Base-by-base conservation (phyloP, 2,888 invertebrate genomes). In the Mamestra brassicae region DNA sequence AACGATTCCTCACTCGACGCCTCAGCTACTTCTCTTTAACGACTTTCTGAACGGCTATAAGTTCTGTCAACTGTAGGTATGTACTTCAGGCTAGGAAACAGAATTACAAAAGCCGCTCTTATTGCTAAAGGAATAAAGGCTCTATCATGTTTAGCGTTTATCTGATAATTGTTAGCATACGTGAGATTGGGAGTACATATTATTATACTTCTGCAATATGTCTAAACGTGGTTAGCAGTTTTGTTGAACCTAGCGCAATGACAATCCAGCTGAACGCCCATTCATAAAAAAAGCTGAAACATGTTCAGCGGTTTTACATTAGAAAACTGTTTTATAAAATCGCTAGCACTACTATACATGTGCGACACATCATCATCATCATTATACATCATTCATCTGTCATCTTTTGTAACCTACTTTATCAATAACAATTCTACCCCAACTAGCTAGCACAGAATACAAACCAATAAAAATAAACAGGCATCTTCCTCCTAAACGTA, bases 11-110 rank as follows among this genome's bases (percentile, higher is more conserved):
- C 78, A 77, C 75, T 73, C 57, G 81, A 66, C 60, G 76, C 75
- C 58, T 75, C 66, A n/a, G 55, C 74, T 76, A 80, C 80, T 84
- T 52, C 61, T 70, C 58, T 78, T 84, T 81, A 81, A 84, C 66
- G 81, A 84, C 64, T 79, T 79, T 17, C 55, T 60, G 42, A 64
- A 34, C n/a, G 7, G 15, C 1, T 50, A 10, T 26, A 26, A 45
- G 36, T 26, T 74, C 34, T 45, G 34, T 42, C 26, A 62, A 36
- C 26, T 4, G 17, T 5, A 17, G 8, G 26, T 26, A 26, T 26
- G 26, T 26, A 26, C 26, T 10, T 74, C 13, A 55, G 1, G 15
- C 26, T 26, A 0, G 10, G 45, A 2, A 52, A n/a, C 8, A 2
- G 2, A 34, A 11, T 0, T 26, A 1, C 54, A 3, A 26, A 63